Evolutionary conservation across 30 jellyfish, hydroid and myxozoan species (phyloP), one percentile per base, ranked within the genome.

Genomic region (Pelagia noctiluca): DNA sequence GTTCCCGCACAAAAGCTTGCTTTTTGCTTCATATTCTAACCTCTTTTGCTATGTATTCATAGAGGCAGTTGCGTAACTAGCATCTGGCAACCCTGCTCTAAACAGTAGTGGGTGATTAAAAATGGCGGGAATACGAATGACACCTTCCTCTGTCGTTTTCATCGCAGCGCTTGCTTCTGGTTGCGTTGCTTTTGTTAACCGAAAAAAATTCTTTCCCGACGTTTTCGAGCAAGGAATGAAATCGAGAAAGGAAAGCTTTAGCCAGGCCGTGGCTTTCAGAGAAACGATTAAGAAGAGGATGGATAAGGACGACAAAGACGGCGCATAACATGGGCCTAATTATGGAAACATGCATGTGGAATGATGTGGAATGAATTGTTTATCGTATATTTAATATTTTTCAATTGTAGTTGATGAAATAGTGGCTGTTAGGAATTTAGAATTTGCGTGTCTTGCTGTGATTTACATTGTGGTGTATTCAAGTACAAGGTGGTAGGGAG

Each of bases 141-240:
- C 83, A 8, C 31, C 79, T 5, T 38, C 92, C 3, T 76, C 33
- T 16, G 29, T 53, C 16, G 67, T 82, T 1, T 67, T 82, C 36
- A 68, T 42, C 22, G 78, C 50, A 35, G 42, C 62, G 3, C 65
- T 82, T 11, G 63, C 48, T 25, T 22, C 84, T 32, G 92, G 92
- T 13, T 46, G 80, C 31, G 53, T 69, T 69, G 86, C 86, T 29
- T 82, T 82, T 53, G 35, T 22, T 23, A 82, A 82, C 31, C 66
- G 92, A 3, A 82, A 82, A 71, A 61, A 68, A 36, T 48, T 82
- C 76, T 36, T 82, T 75, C 86, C 92, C 32, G 92, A 82, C 19
- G 92, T 82, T 1, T 69, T 65, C 46, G 92, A 82, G 62, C 74
- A 62, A 29, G 60, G 57, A 11, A 71, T 7, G 24, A 13, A 48